Evolutionary conservation across 2,797 vertebrate species (phyloP), one percentile per base, ranked within the genome.

Genomic region (Squalus acanthias): DNA sequence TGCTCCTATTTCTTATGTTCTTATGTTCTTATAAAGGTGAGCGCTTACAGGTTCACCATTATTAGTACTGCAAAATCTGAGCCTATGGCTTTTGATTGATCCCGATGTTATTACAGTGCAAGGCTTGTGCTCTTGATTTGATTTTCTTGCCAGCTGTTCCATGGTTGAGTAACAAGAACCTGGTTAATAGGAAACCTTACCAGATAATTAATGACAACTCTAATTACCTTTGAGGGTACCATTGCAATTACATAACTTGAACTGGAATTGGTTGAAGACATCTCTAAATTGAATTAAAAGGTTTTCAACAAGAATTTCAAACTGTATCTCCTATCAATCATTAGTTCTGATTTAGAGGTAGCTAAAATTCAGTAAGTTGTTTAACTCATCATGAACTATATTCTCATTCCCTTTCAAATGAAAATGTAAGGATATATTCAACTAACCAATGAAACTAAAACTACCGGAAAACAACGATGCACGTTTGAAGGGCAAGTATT

Each of bases 191-290:
- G 29, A 92, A 92, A 92, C n/a, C 89, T 65, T 33, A 65, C 26
- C 17, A 50, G 82, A 85, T 85, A 39, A 85, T 85, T 91, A 33
- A 33, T 29, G 57, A 4, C 60, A 91, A 8, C 88, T 91, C 33
- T 33, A 65, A 92, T 92, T 92, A 15, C 12, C 89, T 92, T 94
- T n/a, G 65, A 69, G 63, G 13, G 69, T 94, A 20, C 91, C 13
- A 8, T 67, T 60, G 9, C 53, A 69, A 46, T 67, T 39, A 39
- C 33, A 85, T 85, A 24, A 85, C n/a, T 39, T 69, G 91, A 94
- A 33, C 33, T 69, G 91, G n/a, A 67, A 94, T 94, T 94, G 39
- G 65, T 94, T 94, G n/a, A 69, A 46, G n/a, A 69, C 63, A 94
- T 5, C 65, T 46, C 65, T 26, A 69, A 91, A 95, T 95, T 50